These are phyloP conservation scores for Sebastes taczanowskii DNA, from an alignment of 2,797 vertebrate genomes.

Conservation along the genomic window DNA sequence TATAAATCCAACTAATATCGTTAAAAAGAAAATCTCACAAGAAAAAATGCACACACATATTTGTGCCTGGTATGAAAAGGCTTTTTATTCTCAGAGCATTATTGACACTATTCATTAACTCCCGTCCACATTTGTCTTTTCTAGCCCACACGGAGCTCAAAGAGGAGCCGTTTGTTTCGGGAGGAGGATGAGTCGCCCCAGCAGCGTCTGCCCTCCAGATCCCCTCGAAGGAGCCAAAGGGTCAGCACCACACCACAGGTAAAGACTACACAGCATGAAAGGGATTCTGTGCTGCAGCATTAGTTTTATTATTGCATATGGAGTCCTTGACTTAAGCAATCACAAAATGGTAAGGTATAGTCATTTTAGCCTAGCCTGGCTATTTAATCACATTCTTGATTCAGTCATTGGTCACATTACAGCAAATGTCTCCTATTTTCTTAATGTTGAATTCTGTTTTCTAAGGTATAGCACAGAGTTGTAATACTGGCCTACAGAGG, in stretches of 20 bases:
- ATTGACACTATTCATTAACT: not conserved
- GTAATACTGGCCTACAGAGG: not conserved
- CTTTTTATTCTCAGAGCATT: not conserved
- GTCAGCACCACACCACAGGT: slow-evolving; percentile 93
- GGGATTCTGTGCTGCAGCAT: not conserved
- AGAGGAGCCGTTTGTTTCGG: slow-evolving; percentile 93
- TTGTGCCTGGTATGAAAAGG: not conserved
- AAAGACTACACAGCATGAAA: not conserved
- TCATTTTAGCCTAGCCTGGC: not conserved
- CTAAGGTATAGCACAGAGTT: not conserved
- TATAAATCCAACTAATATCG: not conserved
- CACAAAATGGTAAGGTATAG: no score
- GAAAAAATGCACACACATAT: not conserved
- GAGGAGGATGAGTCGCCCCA: slow-evolving; percentile 89
- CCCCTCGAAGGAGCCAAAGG: slow-evolving; percentile 95
- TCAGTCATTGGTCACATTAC: not conserved
- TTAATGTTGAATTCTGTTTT: not conserved
- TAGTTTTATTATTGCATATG: not conserved
- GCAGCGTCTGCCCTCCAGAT: slow-evolving; percentile 89
- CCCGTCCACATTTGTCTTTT: slow-evolving; percentile 8
- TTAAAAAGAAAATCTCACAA: not conserved
- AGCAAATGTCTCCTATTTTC: not conserved
- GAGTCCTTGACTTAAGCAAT: no score
- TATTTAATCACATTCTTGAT: not conserved
- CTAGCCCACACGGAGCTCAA: slow-evolving; percentile 95